Conservation (phyloP, 1,140 invertebrate genomes). For the Drosophila elegans region DNA sequence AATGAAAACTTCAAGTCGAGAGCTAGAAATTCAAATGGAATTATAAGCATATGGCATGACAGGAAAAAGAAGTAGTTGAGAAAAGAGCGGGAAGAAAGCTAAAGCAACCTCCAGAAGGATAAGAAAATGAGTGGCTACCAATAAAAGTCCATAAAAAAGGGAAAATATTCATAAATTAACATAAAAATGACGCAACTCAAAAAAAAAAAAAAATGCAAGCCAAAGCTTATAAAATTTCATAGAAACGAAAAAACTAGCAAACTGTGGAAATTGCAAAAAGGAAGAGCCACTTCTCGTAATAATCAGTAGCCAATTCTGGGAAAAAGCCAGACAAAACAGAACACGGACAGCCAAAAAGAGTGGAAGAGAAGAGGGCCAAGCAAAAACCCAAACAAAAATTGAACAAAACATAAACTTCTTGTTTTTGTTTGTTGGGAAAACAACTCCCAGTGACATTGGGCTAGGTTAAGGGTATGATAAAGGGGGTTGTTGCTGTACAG, state of each 20-base stretch:
- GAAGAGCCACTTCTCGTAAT: slow-evolving; percentile 9
- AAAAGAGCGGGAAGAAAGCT: not conserved
- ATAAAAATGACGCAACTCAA: slow-evolving; percentile 31
- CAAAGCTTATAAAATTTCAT: slow-evolving; percentile 22
- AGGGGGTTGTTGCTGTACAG: not conserved
- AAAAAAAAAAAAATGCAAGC: not conserved
- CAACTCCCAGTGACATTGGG: slow-evolving; percentile 48
- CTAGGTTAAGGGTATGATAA: slow-evolving; percentile 29
- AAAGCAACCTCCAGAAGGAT: not conserved
- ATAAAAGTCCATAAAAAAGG: slow-evolving; percentile 33
- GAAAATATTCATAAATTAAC: slow-evolving; percentile 58
- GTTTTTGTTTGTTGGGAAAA: slow-evolving; percentile 18
- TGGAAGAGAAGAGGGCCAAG: not conserved
- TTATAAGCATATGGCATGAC: slow-evolving; percentile 62
- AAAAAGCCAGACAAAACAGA: slow-evolving; percentile 43
- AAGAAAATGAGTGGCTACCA: slow-evolving; percentile 38
- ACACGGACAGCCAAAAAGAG: not conserved
- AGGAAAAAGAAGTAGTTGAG: slow-evolving; percentile 9
- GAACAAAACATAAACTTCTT: slow-evolving; percentile 34
- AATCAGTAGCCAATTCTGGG: slow-evolving; percentile 21
- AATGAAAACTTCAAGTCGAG: slow-evolving; percentile 70
- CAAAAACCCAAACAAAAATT: slow-evolving; percentile 52
- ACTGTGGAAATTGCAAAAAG: not conserved
- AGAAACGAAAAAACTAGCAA: not conserved
- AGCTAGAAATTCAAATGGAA: slow-evolving; percentile 40